Conservation (phyloP, 2,113 vertebrate genomes). For the Chionodraco myersi region DNA sequence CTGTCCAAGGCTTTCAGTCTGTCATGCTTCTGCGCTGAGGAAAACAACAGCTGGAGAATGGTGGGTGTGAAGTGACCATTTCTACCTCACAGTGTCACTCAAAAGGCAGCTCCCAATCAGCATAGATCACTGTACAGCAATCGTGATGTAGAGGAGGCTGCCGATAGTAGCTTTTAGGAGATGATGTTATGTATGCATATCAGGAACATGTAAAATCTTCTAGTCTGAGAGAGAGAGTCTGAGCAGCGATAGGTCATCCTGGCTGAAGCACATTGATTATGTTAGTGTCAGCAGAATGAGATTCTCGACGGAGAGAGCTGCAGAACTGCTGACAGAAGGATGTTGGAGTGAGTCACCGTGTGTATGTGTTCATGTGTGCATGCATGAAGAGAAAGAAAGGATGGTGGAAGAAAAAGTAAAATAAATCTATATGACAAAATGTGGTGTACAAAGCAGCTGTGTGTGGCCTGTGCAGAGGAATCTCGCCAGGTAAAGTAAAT, state of each 20-base stretch:
- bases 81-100: conserved; percentile 29
- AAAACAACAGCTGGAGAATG: conserved; percentile 57
- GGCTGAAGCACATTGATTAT: conserved; percentile 58
- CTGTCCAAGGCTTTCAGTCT: conserved; percentile 21
- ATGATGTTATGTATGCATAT: conserved; percentile 33
- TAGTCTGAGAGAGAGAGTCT: neutral
- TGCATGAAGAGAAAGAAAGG: conserved; percentile 1
- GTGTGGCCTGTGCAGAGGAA: conserved; percentile 30
- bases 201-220: conserved; percentile 26
- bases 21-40: neutral
- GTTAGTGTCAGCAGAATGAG: conserved; percentile 65
- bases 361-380: neutral
- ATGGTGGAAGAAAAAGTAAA: neutral
- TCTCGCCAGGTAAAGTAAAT: conserved; percentile 53
- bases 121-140: conserved; percentile 15
- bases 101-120: conserved; percentile 7
- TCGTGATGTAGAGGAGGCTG: conserved; percentile 25
- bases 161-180: conserved; percentile 37
- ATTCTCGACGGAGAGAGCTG: conserved; percentile 32
- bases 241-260: conserved; percentile 46
- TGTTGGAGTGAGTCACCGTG: neutral
- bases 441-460: conserved; percentile 6
- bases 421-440: neutral
- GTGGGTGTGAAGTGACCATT: conserved; percentile 51
- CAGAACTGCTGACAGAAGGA: conserved; percentile 66